Evolutionary conservation across 2,113 vertebrate species (phyloP).

Genomic region (Anoplopoma fimbria): DNA sequence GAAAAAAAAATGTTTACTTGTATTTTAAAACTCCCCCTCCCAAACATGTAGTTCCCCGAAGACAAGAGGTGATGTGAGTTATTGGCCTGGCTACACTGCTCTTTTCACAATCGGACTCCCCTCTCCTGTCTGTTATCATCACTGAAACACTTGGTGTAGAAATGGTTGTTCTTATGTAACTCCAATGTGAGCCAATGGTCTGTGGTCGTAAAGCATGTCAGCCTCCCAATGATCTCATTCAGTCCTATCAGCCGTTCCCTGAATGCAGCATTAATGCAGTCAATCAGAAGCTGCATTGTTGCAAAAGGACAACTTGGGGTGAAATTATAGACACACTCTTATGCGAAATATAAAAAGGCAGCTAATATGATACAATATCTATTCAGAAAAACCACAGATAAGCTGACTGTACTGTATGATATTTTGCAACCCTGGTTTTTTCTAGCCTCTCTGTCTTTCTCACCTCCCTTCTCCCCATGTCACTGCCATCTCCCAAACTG

Average conservation of each 20-base stretch:
- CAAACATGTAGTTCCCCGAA: constrained; percentile 34
- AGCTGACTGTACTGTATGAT: background rate
- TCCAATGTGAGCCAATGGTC: constrained; percentile 46
- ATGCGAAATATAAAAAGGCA: background rate
- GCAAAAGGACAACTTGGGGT: background rate
- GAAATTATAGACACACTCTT: background rate
- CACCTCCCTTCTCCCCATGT: constrained; percentile 4
- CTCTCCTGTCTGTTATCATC: constrained; percentile 65
- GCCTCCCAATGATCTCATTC: constrained; percentile 45
- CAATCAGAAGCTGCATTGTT: background rate
- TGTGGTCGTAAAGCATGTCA: constrained; percentile 53
- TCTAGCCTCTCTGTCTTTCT: background rate
- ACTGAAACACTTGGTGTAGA: constrained; percentile 54
- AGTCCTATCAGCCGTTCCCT: constrained; percentile 15
- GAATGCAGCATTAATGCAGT: background rate
- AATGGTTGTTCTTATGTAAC: constrained; percentile 62
- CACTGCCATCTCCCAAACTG: constrained; percentile 24
- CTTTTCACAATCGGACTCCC: constrained; percentile 64
- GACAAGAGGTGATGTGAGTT: constrained; percentile 46
- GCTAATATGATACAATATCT: background rate
- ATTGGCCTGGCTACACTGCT: constrained; percentile 26
- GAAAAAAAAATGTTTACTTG: background rate
- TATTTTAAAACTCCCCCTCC: constrained; percentile 24
- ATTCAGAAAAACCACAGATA: background rate
- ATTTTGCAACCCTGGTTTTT: constrained; percentile 44